Conservation (phyloP, 2,797 vertebrate species). For the Microctenopoma lineatum region DNA sequence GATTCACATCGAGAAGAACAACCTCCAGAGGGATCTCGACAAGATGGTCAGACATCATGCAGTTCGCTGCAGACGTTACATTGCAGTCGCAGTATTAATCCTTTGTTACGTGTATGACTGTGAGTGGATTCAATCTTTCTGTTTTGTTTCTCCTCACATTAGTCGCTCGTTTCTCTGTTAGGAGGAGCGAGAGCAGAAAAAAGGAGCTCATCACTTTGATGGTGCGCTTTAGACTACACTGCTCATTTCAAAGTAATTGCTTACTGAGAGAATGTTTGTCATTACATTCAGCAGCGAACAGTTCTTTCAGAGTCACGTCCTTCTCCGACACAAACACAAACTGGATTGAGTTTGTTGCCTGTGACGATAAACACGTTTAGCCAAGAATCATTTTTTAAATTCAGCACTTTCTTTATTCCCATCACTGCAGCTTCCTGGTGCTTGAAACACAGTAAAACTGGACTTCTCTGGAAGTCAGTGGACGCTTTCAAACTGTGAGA, state of each 20-base stretch:
- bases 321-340: neutral
- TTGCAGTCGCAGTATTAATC: neutral
- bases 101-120: neutral
- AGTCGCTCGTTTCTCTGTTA: neutral
- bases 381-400: neutral
- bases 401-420: neutral
- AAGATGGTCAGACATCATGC: slow-evolving; percentile 90
- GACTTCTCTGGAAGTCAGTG: neutral
- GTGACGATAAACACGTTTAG: neutral
- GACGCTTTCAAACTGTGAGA: slow-evolving; percentile 4
- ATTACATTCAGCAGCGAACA: slow-evolving; percentile 8
- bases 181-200: neutral
- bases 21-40: slow-evolving; percentile 93
- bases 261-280: slow-evolving; percentile 6
- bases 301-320: neutral
- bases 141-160: neutral
- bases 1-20: slow-evolving; percentile 95
- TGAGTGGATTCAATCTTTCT: neutral
- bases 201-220: slow-evolving; percentile 6
- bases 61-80: neutral
- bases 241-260: slow-evolving; percentile 19
- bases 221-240: neutral
- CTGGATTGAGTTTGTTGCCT: neutral
- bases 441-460: neutral
- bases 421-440: neutral